phyloP scores from a whole-genome alignment of 1,140 invertebrate genomes.

The Zaprionus davidi region DNA sequence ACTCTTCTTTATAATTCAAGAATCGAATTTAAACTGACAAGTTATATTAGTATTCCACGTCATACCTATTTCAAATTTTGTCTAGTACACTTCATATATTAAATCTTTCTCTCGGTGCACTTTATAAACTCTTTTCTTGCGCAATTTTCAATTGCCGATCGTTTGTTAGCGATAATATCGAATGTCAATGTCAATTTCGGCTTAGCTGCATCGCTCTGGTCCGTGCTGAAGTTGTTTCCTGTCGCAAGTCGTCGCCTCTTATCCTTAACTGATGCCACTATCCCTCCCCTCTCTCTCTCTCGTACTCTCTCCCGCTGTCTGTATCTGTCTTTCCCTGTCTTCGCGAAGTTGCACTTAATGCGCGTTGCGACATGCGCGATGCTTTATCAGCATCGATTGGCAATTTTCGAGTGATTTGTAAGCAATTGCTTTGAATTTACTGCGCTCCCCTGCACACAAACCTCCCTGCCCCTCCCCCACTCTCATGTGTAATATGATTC shows the following conservation, averaged over 20 bases:
- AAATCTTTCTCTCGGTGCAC: conserved; percentile 9
- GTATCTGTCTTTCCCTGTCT: conserved; percentile 12
- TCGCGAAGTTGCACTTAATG: conserved; percentile 56
- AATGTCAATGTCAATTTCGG: conserved; percentile 75
- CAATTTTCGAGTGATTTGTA: conserved; percentile 80
- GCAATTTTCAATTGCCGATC: conserved; percentile 76
- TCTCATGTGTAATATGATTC: conserved; percentile 1
- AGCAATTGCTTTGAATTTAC: conserved; percentile 69
- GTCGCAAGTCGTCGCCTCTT: conserved; percentile 27
- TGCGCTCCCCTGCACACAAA: conserved; percentile 6
- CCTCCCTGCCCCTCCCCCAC: not conserved
- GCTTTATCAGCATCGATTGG: conserved; percentile 52
- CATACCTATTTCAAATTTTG: not conserved
- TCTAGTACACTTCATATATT: not conserved
- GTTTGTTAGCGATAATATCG: conserved; percentile 74
- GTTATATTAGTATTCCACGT: not conserved
- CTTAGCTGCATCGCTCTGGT: conserved; percentile 6
- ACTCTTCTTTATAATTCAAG: not conserved
- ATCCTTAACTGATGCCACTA: conserved; percentile 59
- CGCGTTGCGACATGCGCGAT: conserved; percentile 60
- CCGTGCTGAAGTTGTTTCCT: conserved; percentile 33
- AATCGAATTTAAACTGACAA: too few species aligned
- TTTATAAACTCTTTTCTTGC: conserved; percentile 68
- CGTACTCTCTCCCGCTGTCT: conserved; percentile 17
- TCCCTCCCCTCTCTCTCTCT: not conserved